phyloP scores from a whole-genome alignment of 1,140 invertebrate genomes.

The Ladona fulva region DNA sequence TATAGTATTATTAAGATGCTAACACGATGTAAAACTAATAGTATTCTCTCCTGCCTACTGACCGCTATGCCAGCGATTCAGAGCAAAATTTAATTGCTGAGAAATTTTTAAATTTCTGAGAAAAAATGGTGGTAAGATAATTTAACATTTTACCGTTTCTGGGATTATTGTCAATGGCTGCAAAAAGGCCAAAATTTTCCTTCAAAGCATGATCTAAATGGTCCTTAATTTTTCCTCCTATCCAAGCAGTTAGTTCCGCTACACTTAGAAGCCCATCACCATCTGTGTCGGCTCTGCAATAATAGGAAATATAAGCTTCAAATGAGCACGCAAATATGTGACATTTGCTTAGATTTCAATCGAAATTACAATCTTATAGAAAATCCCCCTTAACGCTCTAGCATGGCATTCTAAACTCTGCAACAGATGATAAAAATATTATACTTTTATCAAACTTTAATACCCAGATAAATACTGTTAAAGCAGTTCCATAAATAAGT shows the following conservation, averaged over 20 bases:
- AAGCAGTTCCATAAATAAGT: not conserved
- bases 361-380: no score
- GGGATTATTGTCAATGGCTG: constrained; percentile 59
- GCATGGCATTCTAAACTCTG: not conserved
- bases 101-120: no score
- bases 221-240: constrained; percentile 59
- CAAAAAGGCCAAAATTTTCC: constrained; percentile 65
- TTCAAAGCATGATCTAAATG: constrained; percentile 61
- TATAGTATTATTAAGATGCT: no score
- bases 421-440: not conserved
- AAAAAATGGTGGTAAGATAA: no score
- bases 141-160: constrained; percentile 48
- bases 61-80: no score
- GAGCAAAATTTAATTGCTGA: no score
- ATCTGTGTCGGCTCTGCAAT: constrained; percentile 54
- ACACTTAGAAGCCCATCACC: constrained; percentile 49
- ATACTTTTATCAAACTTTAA: not conserved
- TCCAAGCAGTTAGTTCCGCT: constrained; percentile 61
- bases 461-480: not conserved
- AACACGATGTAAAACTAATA: no score
- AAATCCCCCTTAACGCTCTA: not conserved
- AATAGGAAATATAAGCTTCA: not conserved
- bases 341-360: no score
- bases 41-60: no score
- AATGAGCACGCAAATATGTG: not conserved